Evolutionary conservation across 2,113 vertebrate genomes (phyloP).

Genomic region (Festucalex cinctus): DNA sequence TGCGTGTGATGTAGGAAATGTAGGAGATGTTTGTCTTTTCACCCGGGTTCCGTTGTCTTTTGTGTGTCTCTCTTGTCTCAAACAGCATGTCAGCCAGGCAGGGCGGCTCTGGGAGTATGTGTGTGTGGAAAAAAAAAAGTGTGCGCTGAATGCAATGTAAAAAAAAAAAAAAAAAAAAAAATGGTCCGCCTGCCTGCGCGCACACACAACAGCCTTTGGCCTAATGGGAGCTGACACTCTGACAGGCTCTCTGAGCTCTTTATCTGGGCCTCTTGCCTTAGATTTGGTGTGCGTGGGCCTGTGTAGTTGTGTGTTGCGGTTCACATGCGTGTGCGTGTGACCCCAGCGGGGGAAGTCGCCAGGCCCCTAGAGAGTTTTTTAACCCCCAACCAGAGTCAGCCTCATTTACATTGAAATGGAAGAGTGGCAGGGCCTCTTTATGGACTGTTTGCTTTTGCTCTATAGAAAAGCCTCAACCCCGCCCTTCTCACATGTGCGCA

Average conservation of each 20-base stretch:
- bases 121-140: slow-evolving; percentile 54
- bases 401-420: slow-evolving; percentile 81
- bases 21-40: slow-evolving; percentile 70
- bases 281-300: slow-evolving; percentile 30
- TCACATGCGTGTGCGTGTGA: slow-evolving; percentile 43
- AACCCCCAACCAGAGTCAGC: slow-evolving; percentile 76
- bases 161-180: slow-evolving; percentile 6
- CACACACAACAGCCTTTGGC: slow-evolving; percentile 67
- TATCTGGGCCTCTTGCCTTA: slow-evolving; percentile 68
- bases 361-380: slow-evolving; percentile 71
- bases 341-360: slow-evolving; percentile 58
- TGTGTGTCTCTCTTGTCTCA: slow-evolving; percentile 64
- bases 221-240: slow-evolving; percentile 76
- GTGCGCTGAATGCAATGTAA: slow-evolving; percentile 59
- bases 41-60: slow-evolving; percentile 65
- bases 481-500: slow-evolving; percentile 39
- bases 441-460: slow-evolving; percentile 73
- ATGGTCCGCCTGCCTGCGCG: slow-evolving; percentile 64
- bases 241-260: slow-evolving; percentile 75
- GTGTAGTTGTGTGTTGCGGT: slow-evolving; percentile 30
- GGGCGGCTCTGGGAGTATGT: slow-evolving; percentile 62
- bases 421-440: slow-evolving; percentile 73
- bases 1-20: slow-evolving; percentile 69
- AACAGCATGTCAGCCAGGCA: slow-evolving; percentile 69
- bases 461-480: slow-evolving; percentile 61